A percentile compares a stretch with the other conserved stretches of the same genome.
Conservation (phyloP, 2,113 vertebrate species). For the Centrocercus urophasianus region DNA sequence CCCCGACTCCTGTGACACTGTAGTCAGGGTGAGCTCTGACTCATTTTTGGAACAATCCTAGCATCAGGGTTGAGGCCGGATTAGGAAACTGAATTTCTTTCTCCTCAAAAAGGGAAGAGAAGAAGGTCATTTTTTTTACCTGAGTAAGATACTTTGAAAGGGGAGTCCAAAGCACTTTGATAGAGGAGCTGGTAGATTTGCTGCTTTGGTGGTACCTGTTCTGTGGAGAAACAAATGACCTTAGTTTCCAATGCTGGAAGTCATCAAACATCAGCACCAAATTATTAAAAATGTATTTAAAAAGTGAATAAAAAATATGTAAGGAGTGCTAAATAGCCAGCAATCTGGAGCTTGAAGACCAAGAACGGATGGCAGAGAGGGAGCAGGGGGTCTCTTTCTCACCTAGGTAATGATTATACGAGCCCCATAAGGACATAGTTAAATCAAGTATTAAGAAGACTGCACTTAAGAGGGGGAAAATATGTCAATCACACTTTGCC, state of each 20-base stretch:
- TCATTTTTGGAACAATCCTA: background rate
- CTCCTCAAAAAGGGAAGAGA: background rate
- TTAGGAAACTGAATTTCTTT: background rate
- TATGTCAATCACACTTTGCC: conserved; percentile 86
- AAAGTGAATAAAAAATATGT: conserved; percentile 12
- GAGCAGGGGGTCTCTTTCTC: conserved; percentile 68
- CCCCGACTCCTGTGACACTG: background rate
- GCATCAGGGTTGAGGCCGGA: background rate
- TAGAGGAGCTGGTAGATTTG: rapidly evolving
- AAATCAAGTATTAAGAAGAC: conserved; percentile 79
- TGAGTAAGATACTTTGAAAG: background rate
- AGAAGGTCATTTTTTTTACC: background rate
- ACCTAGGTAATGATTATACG: conserved; percentile 75
- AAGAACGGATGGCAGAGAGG: background rate
- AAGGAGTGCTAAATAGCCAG: background rate
- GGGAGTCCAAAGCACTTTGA: background rate
- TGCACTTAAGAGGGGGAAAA: conserved; percentile 80
- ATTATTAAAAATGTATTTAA: conserved; percentile 26
- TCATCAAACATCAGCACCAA: background rate
- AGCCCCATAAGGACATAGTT: conserved; percentile 84
- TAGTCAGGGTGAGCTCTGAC: background rate
- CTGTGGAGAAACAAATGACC: conserved; percentile 31
- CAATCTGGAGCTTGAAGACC: background rate
- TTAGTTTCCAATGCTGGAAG: conserved; percentile 9
- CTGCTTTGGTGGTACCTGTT: background rate